Base-by-base conservation (phyloP, 2,113 vertebrate species). In the Malaclemys terrapin region DNA sequence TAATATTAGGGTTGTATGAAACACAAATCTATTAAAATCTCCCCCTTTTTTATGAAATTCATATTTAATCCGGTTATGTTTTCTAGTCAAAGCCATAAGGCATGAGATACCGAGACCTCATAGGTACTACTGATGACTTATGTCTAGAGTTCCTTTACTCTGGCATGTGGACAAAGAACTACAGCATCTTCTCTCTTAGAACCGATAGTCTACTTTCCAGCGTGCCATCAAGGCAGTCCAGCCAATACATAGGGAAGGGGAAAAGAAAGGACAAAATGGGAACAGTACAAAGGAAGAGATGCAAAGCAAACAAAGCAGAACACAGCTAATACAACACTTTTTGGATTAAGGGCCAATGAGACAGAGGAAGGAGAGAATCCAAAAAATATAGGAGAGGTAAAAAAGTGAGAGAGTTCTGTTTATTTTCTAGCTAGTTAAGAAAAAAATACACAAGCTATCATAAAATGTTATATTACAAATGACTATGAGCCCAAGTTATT, bases 401-500 rank as follows among this genome's bases (percentile, higher is more conserved):
- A 69, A 49, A 47, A 62, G 20, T 5, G 35, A 24, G 69, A 35
- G 2, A 85, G 10, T 29, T 45, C 22, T 20, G 22, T 45, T 62
- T 92, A 4, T 80, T 72, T 91, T 86, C 54, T 90, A 59, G 53
- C 47, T 27, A 14, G 72, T 88, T 93, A 89, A 94, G 57, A 45
- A 93, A 88, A 88, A 54, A 91, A 93, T 93, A 45, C 1, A 16
- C 14, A 93, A 95, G 78, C 45, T 57, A 87, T 93, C 80, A 95
- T 14, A 96, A 93, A 97, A 94, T 87, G 88, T 56, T 95, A 89
- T 50, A 86, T 14, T 88, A 45, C 86, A 91, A 95, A 92, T 24
- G 62, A 72, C 92, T 93, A 91, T 85, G 91, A 96, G 91, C 42
- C 22, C 19, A 93, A 94, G 54, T 87, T 86, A 95, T 47, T 87